Evolutionary conservation across 1,140 invertebrate species (phyloP), one percentile per base, ranked within the genome.

Genomic region (Drosophila micromelanica): DNA sequence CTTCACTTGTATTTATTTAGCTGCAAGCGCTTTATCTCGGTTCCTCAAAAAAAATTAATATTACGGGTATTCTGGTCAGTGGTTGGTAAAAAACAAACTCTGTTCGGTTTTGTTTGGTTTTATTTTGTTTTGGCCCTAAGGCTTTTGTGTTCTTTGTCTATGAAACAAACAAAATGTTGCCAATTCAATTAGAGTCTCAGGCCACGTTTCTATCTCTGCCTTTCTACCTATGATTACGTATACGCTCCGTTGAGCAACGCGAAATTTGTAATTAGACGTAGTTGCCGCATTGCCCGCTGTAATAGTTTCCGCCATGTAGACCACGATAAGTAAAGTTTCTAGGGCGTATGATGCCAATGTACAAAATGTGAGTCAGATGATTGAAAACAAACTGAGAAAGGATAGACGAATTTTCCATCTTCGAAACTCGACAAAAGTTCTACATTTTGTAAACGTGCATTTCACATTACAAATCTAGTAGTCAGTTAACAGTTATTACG

Each of bases 181-280:
- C 80, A 85, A 85, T 80, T 73, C 80, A 85, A 80, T 85, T 84
- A 80, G 80, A 69, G 65, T 79, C 68, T 45, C 73, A 51, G 20
- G 17, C 80, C 60, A 70, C 30, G 13, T 30, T 78, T 27, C 37
- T 30, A 48, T 35, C 46, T 62, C 56, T 59, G 40, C 63, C 37
- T 35, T 70, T 30, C 15, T 69, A 78, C 61, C 52, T 71, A 65
- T 69, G 73, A 85, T 85, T 84, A 62, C 82, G 82, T 48, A 72
- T 80, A 86, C 82, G 82, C 81, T 27, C 70, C 64, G 81, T 81
- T 81, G 78, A 56, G 20, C 78, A 73, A 64, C 76, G 54, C 54
- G 71, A 78, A 78, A 78, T 78, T 78, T 63, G 78, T 82, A 86
- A 86, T 86, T 87, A 86, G 75, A 87, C 55, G 48, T 71, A 75